Evolutionary conservation across 2,888 invertebrate genomes (phyloP).

Genomic region (Eupithecia tripunctaria): DNA sequence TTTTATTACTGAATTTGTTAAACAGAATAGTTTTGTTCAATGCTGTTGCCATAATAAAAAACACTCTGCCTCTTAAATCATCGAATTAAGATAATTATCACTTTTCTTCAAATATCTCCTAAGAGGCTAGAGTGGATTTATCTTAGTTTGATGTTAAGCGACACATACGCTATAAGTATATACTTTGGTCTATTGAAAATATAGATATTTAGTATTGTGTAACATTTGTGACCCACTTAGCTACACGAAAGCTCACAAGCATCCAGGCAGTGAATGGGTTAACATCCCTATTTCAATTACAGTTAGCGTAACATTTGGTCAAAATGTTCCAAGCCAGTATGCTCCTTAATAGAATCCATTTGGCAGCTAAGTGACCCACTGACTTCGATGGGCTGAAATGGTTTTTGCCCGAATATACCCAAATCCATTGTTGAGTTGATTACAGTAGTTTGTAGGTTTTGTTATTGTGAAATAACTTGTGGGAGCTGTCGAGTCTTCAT

Average conservation of each 20-base stretch:
- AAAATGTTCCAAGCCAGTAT: conserved; percentile 35
- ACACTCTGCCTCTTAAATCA: too few relatives aligned
- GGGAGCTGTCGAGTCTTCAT: not conserved
- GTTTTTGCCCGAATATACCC: conserved; percentile 25
- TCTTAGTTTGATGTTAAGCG: too few relatives aligned
- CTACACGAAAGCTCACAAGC: not conserved
- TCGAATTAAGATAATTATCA: too few relatives aligned
- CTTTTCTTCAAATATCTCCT: too few relatives aligned
- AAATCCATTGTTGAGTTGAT: conserved; percentile 21
- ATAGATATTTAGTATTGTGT: too few relatives aligned
- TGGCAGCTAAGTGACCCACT: conserved; percentile 58
- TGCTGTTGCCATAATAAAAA: too few relatives aligned
- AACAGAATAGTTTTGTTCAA: too few relatives aligned
- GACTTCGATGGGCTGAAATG: conserved; percentile 46
- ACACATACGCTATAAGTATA: too few relatives aligned
- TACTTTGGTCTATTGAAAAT: too few relatives aligned
- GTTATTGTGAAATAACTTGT: conserved; percentile 4
- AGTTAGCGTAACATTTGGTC: conserved; percentile 11
- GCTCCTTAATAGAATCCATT: conserved; percentile 61
- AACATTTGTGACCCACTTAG: not conserved
- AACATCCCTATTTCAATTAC: conserved; percentile 12
- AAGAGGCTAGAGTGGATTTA: too few relatives aligned
- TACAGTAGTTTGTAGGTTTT: conserved; percentile 19
- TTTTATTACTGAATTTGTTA: too few relatives aligned
- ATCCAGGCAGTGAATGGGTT: conserved; percentile 1